Conservation (phyloP, 2,113 vertebrate species). For the Xenopus tropicalis region UCB_Xtro_10.0 CM004446.2:92388501-92389000, state of each 20-base stretch:
- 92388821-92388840: too few relatives aligned
- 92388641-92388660: neutral
- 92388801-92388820: too few relatives aligned
- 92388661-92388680: neutral
- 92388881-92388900: constrained; percentile 68
- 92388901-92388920: constrained; percentile 63
- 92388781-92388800: too few relatives aligned
- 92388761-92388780: too few relatives aligned
- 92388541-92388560: constrained; percentile 75
- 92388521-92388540: constrained; percentile 73
- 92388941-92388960: constrained; percentile 93
- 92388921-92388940: constrained; percentile 66
- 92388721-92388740: too few relatives aligned
- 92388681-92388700: too few relatives aligned
- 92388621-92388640: constrained; percentile 62
- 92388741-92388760: too few relatives aligned
- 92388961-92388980: constrained; percentile 88
- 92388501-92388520: constrained; percentile 70
- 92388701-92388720: too few relatives aligned
- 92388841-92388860: neutral
- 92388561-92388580: constrained; percentile 69
- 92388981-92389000: constrained; percentile 89
- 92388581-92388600: constrained; percentile 60
- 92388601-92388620: constrained; percentile 60
- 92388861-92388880: constrained; percentile 68